Conservation (phyloP, 2,113 vertebrate species). For the Aix galericulata region DNA sequence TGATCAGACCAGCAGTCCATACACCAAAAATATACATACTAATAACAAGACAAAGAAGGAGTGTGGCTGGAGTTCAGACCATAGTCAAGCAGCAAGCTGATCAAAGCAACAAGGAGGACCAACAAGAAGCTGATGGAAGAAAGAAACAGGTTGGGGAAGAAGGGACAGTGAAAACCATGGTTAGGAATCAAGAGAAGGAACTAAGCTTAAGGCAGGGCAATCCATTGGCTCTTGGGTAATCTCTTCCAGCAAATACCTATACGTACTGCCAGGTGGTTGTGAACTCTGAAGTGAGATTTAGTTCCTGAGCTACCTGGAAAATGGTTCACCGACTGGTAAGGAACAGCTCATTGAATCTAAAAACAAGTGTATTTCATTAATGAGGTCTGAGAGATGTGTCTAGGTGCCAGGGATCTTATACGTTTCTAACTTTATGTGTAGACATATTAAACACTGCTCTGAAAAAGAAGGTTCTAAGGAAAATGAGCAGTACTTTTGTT, state of each 20-base stretch:
- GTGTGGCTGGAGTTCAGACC: background rate
- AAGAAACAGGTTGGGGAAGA: background rate
- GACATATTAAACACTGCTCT: background rate
- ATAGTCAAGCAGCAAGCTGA: background rate
- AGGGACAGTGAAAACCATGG: background rate
- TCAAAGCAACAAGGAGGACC: background rate
- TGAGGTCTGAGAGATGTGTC: background rate
- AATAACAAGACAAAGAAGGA: background rate
- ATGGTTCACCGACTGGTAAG: background rate
- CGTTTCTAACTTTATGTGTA: background rate
- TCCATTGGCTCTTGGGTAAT: background rate
- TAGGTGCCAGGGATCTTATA: background rate
- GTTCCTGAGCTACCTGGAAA: background rate
- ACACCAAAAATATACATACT: background rate
- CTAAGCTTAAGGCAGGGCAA: background rate
- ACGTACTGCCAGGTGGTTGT: background rate
- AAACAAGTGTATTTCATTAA: background rate
- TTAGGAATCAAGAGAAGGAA: background rate
- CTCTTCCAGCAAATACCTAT: background rate
- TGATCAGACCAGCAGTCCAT: background rate
- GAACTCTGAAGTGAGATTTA: background rate
- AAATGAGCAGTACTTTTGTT: background rate
- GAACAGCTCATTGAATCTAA: background rate
- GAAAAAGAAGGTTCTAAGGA: background rate
- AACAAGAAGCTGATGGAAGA: background rate